Percentiles rank a stretch among this genome's conserved stretches.
Evolutionary conservation across 1,140 invertebrate species (phyloP).

Genomic region (Brachionus angularis): DNA sequence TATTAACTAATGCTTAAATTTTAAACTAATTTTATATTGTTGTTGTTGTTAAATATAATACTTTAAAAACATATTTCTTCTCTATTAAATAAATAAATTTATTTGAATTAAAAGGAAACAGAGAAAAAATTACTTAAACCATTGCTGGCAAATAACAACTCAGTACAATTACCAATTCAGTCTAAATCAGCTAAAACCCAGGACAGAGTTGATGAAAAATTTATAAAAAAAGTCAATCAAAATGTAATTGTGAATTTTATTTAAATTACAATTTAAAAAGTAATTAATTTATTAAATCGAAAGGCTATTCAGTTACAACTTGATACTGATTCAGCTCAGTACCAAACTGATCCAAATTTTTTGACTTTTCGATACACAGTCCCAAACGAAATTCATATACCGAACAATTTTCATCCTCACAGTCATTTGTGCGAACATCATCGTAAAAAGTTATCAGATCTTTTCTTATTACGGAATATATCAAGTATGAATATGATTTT

Average conservation of each 20-base stretch:
- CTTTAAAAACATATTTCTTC: too few species aligned
- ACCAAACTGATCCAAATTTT: slow-evolving; percentile 33
- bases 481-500: slow-evolving; percentile 14
- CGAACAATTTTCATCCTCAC: slow-evolving; percentile 2
- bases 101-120: background rate
- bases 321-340: slow-evolving; percentile 30
- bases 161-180: background rate
- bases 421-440: slow-evolving; percentile 40
- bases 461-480: slow-evolving; percentile 14
- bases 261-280: background rate
- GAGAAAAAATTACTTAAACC: slow-evolving; percentile 23
- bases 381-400: slow-evolving; percentile 20
- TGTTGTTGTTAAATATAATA: too few species aligned
- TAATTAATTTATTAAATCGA: background rate
- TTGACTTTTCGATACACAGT: slow-evolving; percentile 40
- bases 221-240: slow-evolving; percentile 12
- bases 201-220: background rate
- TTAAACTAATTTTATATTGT: too few species aligned
- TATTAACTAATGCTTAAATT: too few species aligned
- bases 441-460: slow-evolving; percentile 38
- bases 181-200: slow-evolving; percentile 9
- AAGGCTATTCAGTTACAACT: slow-evolving; percentile 41
- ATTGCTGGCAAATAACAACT: background rate
- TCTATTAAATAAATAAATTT: background rate
- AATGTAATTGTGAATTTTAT: slow-evolving; percentile 16